Base-by-base conservation (phyloP, 2,797 vertebrate species). In the Pangasius djambal region DNA sequence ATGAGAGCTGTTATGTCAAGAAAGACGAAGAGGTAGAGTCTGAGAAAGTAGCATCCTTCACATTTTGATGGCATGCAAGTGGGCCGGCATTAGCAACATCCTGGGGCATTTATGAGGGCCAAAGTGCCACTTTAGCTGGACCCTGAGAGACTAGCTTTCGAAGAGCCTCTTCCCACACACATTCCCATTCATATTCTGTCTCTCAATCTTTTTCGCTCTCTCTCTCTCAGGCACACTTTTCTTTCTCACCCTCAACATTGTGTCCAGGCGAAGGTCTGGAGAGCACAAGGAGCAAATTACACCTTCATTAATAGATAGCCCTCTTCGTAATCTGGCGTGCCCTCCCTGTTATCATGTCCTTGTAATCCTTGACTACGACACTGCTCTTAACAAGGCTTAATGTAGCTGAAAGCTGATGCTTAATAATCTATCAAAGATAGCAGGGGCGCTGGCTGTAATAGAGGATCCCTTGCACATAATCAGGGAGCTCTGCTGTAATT, bases 341-440 rank as follows among this genome's bases (percentile, higher is more conserved):
- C 88, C 82, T 92, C 88, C 86, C 89, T 92, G 90, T 93, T 92
- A 93, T 92, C 91, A 87, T 90, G 92, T 92, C 90, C 91, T 93
- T 93, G 92, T 93, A 94, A 93, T 93, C 89, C 93, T 91, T 88
- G 28, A 82, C 89, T 90, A 93, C 81, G 92, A 93, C 92, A 91
- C 90, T 91, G 89, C 91, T 92, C 90, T 92, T 92, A 94, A 94
- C 93, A 92, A 92, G 92, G 92, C 92, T 92, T 93, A 93, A 94
- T 92, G 92, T 92, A 91, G 91, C 91, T 93, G 91, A 93, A 92
- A 93, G 92, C 90, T 91, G 86, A 86, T 90, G 91, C 91, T 91
- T 92, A 93, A 93, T 94, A 92, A 93, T 92, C 92, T 91, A 92
- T 89, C 87, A 92, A 86, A 93, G 94, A 94, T 92, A 94, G 92